phyloP scores from a whole-genome alignment of 2,113 vertebrate species.

The Lichenostomus cassidix region DNA sequence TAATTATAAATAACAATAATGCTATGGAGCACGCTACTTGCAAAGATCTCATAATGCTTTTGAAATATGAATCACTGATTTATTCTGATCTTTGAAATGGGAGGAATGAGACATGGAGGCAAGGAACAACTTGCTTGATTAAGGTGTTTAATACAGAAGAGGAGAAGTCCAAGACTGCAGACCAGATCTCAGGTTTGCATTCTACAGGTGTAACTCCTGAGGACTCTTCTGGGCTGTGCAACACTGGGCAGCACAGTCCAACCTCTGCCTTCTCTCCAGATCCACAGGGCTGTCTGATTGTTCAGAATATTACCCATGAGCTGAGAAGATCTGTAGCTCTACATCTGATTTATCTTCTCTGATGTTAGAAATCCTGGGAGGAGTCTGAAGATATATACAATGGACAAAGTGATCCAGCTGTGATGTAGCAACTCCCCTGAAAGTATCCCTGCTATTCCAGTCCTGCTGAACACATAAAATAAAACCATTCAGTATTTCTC shows the following conservation, averaged over 20 bases:
- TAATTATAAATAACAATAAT: slow-evolving; percentile 65
- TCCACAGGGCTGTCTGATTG: fast-evolving
- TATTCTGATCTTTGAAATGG: background rate
- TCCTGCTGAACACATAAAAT: background rate
- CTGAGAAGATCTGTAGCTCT: background rate
- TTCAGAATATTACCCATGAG: background rate
- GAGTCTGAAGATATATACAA: background rate
- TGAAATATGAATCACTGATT: slow-evolving; percentile 45
- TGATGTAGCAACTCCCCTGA: background rate
- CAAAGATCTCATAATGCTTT: slow-evolving; percentile 41
- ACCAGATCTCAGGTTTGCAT: background rate
- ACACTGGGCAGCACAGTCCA: background rate
- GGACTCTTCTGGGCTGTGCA: background rate
- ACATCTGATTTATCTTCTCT: background rate
- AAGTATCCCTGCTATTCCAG: background rate
- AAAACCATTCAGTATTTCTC: background rate
- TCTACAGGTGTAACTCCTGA: background rate
- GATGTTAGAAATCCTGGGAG: background rate
- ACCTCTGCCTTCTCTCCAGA: background rate
- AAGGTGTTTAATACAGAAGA: background rate
- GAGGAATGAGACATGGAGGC: background rate
- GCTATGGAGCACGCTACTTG: background rate
- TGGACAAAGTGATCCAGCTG: background rate
- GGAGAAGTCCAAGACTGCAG: background rate
- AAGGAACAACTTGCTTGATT: background rate